Base-by-base conservation (phyloP, 92 coral and sea anemone genomes). In the Epizoanthus ramosus region DNA sequence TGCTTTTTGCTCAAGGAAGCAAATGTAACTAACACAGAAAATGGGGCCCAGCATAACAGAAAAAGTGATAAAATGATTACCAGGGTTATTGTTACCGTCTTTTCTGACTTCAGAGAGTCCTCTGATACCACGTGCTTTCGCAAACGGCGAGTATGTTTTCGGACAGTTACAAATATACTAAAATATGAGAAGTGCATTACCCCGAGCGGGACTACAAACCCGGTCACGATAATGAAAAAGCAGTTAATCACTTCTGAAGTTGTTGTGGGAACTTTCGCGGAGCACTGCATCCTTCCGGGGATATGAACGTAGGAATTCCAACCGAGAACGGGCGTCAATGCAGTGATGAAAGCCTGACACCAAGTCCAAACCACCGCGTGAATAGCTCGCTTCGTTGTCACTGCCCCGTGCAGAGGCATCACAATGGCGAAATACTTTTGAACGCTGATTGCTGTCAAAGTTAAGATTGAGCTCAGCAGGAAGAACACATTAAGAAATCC, bases 21-120 rank as follows among this genome's bases (percentile, higher is more conserved):
- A 50, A 80, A 89, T 0, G 87, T 74, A 15, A 85, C 87, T 4
- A 89, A 74, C 13, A 89, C 80, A 15, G 89, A 85, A 68, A 89
- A 89, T 12, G 92, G 92, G 14, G 89, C 87, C 92, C 92, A 89
- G 23, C 92, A 89, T 33, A 75, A 88, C 12, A 89, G 87, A 70
- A 89, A 89, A 18, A 81, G 74, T 8, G 92, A 74, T 5, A 89
- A 57, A 68, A 89, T 89, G 47, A 89, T 89, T 18, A 85, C 87
- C n/a, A 89, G 68, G 0, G 92, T 89, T 0, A 89, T 56, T 1
- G 87, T 89, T 8, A 89, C 87, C 15, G 77, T 84, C 75, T 68
- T 85, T 58, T 89, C 92, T 45, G 89, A 73, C 56, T 80, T 75
- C 28, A 79, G 74, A 39, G 79, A 73, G 70, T 83, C 22, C 13